A percentile compares a stretch with the other conserved stretches of the same genome.
Evolutionary conservation across 2,888 invertebrate genomes (phyloP).

Genomic region (Marasmarcha lunaedactyla): DNA sequence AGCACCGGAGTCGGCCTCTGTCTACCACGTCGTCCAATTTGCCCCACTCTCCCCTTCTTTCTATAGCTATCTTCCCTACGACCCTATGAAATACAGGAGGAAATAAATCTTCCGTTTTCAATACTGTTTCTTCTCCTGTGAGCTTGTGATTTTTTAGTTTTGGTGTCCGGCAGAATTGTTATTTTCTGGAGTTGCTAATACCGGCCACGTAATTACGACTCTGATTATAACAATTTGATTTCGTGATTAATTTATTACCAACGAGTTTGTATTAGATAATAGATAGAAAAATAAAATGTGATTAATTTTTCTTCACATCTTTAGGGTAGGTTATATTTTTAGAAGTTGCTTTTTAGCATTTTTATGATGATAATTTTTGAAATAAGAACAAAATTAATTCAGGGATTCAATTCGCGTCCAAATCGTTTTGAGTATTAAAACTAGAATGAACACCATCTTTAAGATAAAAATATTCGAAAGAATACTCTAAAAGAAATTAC

Average conservation of each 20-base stretch:
- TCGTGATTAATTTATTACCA: background rate
- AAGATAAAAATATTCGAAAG: background rate
- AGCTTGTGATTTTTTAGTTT: slow-evolving; percentile 8
- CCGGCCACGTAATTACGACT: slow-evolving; percentile 57
- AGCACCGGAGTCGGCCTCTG: slow-evolving; percentile 79
- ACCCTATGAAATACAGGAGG: slow-evolving; percentile 60
- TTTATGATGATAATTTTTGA: slow-evolving; percentile 1
- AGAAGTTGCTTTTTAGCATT: slow-evolving; percentile 1
- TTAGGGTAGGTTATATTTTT: slow-evolving; percentile 4
- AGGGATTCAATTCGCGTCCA: background rate
- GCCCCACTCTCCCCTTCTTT: slow-evolving; percentile 79
- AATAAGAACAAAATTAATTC: background rate
- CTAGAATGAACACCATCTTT: background rate
- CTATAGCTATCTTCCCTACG: slow-evolving; percentile 76
- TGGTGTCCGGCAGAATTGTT: slow-evolving; percentile 31
- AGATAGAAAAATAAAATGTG: slow-evolving; percentile 1
- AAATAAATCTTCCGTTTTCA: slow-evolving; percentile 28
- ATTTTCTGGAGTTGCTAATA: slow-evolving; percentile 29
- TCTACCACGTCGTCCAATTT: slow-evolving; percentile 75
- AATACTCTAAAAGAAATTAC: too few relatives aligned
- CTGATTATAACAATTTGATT: slow-evolving; percentile 4
- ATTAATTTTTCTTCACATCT: background rate
- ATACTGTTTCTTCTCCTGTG: slow-evolving; percentile 11
- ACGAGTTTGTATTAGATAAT: background rate
- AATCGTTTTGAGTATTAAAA: background rate